Conservation (phyloP, 2,888 invertebrate species). For the Euclidia mi region DNA sequence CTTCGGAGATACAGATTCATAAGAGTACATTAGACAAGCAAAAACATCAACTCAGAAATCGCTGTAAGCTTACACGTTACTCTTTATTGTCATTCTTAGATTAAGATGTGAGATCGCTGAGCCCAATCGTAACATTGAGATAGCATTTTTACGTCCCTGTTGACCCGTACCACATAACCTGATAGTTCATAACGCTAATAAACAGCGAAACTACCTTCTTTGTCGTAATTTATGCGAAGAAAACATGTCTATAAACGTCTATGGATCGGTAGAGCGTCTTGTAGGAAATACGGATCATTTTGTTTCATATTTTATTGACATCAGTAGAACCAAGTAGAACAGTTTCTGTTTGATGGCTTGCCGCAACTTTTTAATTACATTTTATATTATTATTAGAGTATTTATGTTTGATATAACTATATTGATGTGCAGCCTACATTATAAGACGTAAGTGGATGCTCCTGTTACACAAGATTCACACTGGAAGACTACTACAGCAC, state of each 20-base stretch:
- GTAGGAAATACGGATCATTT: neutral
- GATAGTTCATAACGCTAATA: conserved; percentile 28
- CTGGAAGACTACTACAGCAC: no score
- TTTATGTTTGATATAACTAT: no score
- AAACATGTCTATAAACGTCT: conserved; percentile 34
- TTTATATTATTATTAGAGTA: no score
- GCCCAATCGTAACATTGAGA: conserved; percentile 69
- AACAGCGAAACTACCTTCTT: conserved; percentile 15
- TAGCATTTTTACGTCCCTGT: conserved; percentile 56
- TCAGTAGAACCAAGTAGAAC: no score
- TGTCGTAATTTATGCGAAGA: conserved; percentile 24
- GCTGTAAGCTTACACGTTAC: conserved; percentile 49
- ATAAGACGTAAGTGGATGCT: no score
- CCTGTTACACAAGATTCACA: no score
- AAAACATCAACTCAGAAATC: conserved; percentile 12
- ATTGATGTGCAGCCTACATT: no score
- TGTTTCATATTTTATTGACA: no score
- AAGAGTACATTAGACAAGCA: no score
- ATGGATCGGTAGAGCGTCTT: conserved; percentile 3
- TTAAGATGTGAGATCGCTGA: conserved; percentile 72
- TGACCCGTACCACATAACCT: conserved; percentile 21
- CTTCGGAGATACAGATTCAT: no score
- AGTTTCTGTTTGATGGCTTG: no score
- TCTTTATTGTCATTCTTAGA: conserved; percentile 61
- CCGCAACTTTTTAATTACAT: no score